Base-by-base conservation (phyloP, 2,113 vertebrate genomes). In the Tragelaphus imberbis region DNA sequence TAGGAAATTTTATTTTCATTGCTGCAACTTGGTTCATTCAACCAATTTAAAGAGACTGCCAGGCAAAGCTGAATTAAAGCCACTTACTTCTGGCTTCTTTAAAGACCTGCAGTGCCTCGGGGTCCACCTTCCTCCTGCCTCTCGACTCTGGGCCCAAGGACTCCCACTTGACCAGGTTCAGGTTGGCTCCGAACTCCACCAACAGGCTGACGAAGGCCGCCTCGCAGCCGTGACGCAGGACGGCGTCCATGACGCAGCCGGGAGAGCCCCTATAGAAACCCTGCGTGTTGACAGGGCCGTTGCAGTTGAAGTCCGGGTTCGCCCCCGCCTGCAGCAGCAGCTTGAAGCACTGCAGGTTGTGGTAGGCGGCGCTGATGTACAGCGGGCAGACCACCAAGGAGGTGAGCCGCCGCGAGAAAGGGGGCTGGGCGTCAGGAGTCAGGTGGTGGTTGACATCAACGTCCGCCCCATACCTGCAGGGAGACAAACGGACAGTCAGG, bases 331-430 rank as follows among this genome's bases (percentile, higher is more conserved):
- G 99, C 25, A 99, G 99, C 56, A 99, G 98, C 98, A 99, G 98
- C 63, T 95, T 98, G 98, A 99, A 99, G 98, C 99, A 99, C 90
- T 98, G 99, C 7, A 99, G 99, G 98, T 99, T 99, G 98, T 99
- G 99, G 96, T 99, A 99, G 98, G 99, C 99, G 0, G 99, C 99
- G 0, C 99, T 99, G 98, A 99, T 99, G 98, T 99, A 99, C 17
- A 99, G 97, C 0, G 99, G 99, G 87, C 99, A 99, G 98, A 99
- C 99, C 95, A 99, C 99, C 98, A 99, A 96, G 0, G 99, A 99
- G 95, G 99, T 99, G 90, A 99, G 99, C 21, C 99, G 99, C n/a
- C 99, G 99, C 6, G 98, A 99, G 4, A 99, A 99, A 4, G 96
- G 98, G 12, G 99, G 98, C 21, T 98, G 95, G 28, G 55, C 95